Base-by-base conservation (phyloP, 2,113 vertebrate genomes). In the Anser cygnoides region DNA sequence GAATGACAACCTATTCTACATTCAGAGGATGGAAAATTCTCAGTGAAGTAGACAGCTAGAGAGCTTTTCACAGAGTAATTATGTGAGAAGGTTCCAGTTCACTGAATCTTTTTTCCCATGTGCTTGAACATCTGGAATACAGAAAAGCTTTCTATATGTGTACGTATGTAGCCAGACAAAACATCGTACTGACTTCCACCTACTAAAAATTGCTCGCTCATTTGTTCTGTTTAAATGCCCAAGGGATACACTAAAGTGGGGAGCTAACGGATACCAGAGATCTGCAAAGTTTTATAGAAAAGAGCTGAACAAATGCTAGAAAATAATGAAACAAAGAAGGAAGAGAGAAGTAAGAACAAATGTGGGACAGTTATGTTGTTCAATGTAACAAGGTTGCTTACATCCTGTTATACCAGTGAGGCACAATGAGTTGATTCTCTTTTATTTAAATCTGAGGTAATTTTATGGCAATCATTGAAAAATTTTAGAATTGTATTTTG, bases 121-220 rank as follows among this genome's bases (percentile, higher is more conserved):
- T 97, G 94, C 39, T 90, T 80, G 28, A 96, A 97, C 96, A 97
- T 93, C 96, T 97, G 96, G 84, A 90, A 95, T 77, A 85, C 17
- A 29, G 92, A 79, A 83, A 84, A 96, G 57, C 3, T 52, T 81
- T 86, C 77, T 78, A 1, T 54, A 26, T 63, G 54, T 67, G 43
- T 76, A 15, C 11, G 31, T 78, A 25, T 41, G 46, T 49, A 87
- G 77, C 87, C 35, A 95, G 76, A 65, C 35, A 96, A 93, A 88
- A 76, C 29, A 66, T 61, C 67, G 22, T 86, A 46, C 76, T 84
- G 91, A 75, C 37, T 97, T 92, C 78, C 77, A 31, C 86, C 65
- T 82, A 14, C 54, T 52, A 89, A 81, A 92, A 89, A 57, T 17
- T 50, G 35, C 54, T 93, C 37, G 44, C 67, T 75, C 15, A 23